Evolutionary conservation across 2,113 vertebrate species (phyloP).

Genomic region (Cynoglossus semilaevis): DNA sequence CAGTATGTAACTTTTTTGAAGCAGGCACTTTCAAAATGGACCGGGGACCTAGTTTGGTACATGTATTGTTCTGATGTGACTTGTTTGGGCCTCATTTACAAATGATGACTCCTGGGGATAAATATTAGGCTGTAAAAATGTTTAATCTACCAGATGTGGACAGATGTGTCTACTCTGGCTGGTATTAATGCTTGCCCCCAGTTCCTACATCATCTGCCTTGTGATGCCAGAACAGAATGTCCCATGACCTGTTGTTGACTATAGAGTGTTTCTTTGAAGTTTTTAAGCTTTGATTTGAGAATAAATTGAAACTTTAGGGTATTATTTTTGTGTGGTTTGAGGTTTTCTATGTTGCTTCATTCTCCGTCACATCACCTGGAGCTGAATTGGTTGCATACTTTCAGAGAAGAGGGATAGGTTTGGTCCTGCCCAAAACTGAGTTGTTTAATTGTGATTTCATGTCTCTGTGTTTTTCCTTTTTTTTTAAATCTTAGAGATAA

Average conservation of each 20-base stretch:
- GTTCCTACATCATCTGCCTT: background rate
- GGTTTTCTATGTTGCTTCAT: constrained; percentile 20
- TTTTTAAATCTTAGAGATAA: constrained; percentile 12
- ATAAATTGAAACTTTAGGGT: constrained; percentile 6
- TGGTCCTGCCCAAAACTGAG: constrained; percentile 49
- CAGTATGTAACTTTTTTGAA: constrained; percentile 23
- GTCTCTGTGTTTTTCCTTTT: constrained; percentile 14
- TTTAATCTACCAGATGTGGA: background rate
- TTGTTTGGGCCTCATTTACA: too few relatives aligned
- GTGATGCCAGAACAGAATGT: background rate
- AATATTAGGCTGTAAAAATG: too few relatives aligned
- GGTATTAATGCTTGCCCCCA: constrained; percentile 21
- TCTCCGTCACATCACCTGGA: constrained; percentile 14
- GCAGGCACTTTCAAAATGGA: too few relatives aligned
- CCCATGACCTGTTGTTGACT: background rate
- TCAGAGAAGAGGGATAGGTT: constrained; percentile 51
- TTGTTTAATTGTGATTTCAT: constrained; percentile 25
- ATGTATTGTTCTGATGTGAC: too few relatives aligned
- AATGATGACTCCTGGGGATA: too few relatives aligned
- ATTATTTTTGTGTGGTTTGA: background rate
- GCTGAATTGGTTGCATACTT: constrained; percentile 41
- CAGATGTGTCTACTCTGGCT: constrained; percentile 17
- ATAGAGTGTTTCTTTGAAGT: background rate
- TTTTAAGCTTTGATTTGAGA: background rate
- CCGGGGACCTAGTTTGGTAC: too few relatives aligned